Evolutionary conservation across 2,888 invertebrate genomes (phyloP).

Genomic region (Synanthedon formicaeformis): DNA sequence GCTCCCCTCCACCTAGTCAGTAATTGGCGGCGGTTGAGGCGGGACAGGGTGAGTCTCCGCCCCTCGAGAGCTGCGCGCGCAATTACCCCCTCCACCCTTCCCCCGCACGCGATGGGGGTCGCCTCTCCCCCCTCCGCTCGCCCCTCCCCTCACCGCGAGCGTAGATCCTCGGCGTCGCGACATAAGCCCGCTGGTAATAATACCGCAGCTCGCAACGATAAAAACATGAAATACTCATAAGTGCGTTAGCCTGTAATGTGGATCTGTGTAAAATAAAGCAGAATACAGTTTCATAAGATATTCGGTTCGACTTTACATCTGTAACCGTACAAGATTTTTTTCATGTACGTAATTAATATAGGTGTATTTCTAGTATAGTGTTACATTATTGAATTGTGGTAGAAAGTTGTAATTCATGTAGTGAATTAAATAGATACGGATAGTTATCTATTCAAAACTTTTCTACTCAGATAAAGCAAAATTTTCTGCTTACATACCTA

Average conservation of each 20-base stretch:
- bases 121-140: conserved; percentile 15
- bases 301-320: conserved; percentile 45
- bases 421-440: too few species aligned
- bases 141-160: conserved; percentile 14
- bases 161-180: conserved; percentile 2
- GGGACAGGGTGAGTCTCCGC: conserved; percentile 26
- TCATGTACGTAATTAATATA: too few species aligned
- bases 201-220: conserved; percentile 60
- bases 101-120: conserved; percentile 9
- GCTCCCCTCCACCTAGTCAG: conserved; percentile 51
- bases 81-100: conserved; percentile 16
- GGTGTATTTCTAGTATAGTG: too few species aligned
- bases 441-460: too few species aligned
- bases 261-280: neutral
- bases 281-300: neutral
- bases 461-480: too few species aligned
- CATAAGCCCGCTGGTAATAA: conserved; percentile 35
- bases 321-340: conserved; percentile 14
- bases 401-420: too few species aligned
- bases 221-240: conserved; percentile 67
- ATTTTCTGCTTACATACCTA: too few species aligned
- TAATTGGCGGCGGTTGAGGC: conserved; percentile 50
- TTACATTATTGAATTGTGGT: too few species aligned
- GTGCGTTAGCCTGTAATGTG: conserved; percentile 37
- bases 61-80: conserved; percentile 21